Percentiles rank a stretch among this genome's conserved stretches.
Evolutionary conservation across 2,797 vertebrate genomes (phyloP).

Genomic region (Pangasius mekongensis): DNA sequence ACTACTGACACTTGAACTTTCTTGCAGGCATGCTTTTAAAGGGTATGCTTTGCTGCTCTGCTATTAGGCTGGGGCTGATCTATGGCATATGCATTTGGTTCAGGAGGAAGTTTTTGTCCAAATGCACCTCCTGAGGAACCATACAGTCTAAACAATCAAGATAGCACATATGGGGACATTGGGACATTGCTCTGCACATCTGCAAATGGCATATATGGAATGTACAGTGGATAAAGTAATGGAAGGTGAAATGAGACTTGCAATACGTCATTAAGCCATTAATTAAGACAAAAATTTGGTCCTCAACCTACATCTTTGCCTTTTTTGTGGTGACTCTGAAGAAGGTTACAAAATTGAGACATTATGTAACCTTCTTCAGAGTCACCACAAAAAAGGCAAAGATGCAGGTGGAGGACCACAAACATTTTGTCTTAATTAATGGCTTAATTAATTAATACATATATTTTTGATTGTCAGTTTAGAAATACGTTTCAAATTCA

Average conservation of each 20-base stretch:
- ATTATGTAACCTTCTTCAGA: background rate
- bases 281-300: background rate
- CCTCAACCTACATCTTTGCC: too few relatives aligned
- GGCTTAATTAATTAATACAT: background rate
- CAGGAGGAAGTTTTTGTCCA: constrained; percentile 67
- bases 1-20: constrained; percentile 84
- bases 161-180: background rate
- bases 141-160: constrained; percentile 55
- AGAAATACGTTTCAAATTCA: background rate
- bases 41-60: constrained; percentile 69
- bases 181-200: background rate
- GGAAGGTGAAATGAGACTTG: background rate
- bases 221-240: background rate
- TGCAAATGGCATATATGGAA: background rate
- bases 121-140: constrained; percentile 66
- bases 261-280: background rate
- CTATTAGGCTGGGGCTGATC: constrained; percentile 77
- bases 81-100: constrained; percentile 78
- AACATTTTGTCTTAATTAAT: background rate
- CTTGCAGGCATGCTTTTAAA: constrained; percentile 73
- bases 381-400: background rate
- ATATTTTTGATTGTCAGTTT: background rate
- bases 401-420: background rate
- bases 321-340: too few relatives aligned
- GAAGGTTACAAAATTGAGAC: background rate